These are phyloP conservation scores for Apteryx owenii DNA, from an alignment of 2,113 vertebrate species.

Conservation along the genomic window DNA sequence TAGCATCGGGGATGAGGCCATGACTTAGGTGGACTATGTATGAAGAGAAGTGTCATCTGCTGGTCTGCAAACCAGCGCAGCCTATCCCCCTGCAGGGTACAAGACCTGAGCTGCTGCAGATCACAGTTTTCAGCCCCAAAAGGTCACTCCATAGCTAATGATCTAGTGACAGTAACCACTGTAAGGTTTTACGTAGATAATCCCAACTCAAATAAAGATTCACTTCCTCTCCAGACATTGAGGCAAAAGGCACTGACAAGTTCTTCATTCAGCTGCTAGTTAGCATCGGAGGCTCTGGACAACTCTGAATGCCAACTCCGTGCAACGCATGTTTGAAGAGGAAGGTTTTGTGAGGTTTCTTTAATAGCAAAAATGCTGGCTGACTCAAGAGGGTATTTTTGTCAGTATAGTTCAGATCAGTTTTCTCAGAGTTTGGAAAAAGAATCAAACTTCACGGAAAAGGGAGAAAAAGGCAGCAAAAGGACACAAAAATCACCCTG, in stretches of 20 bases:
- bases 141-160: background rate
- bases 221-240: background rate
- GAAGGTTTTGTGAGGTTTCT: background rate
- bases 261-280: background rate
- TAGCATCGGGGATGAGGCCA: background rate
- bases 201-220: background rate
- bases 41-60: background rate
- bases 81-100: background rate
- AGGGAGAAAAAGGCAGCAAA: background rate
- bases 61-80: background rate
- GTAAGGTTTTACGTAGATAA: background rate
- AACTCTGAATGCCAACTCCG: conserved; percentile 8
- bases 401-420: background rate
- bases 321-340: conserved; percentile 21
- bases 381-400: conserved; percentile 38
- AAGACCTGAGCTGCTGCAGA: background rate
- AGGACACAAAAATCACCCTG: background rate
- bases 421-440: conserved; percentile 1
- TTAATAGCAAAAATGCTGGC: conserved; percentile 16
- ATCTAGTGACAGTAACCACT: background rate
- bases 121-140: background rate
- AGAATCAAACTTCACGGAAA: conserved; percentile 16
- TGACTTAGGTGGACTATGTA: background rate
- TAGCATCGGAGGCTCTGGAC: conserved; percentile 35
- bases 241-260: background rate